Evolutionary conservation across 2,888 invertebrate genomes (phyloP).

Genomic region (Portevinia maculata): DNA sequence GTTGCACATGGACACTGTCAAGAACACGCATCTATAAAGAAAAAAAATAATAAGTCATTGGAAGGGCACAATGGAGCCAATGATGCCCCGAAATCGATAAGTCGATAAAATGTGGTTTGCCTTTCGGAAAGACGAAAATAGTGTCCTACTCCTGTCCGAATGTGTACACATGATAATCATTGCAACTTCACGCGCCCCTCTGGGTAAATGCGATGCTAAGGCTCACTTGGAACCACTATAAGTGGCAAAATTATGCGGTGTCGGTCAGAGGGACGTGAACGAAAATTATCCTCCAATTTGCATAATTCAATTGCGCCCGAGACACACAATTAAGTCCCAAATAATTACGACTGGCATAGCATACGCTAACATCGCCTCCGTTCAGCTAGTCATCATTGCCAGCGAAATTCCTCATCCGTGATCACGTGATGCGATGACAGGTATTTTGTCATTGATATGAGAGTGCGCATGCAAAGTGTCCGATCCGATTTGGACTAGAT

Average conservation of each 20-base stretch:
- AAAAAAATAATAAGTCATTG: background rate
- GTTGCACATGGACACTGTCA: constrained; percentile 32
- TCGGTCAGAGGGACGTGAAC: constrained; percentile 42
- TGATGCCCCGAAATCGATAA: constrained; percentile 54
- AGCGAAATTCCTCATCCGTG: constrained; percentile 70
- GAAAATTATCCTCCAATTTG: constrained; percentile 73
- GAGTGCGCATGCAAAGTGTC: constrained; percentile 67
- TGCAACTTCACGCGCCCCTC: constrained; percentile 39
- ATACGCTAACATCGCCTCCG: constrained; percentile 50
- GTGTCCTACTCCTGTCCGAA: background rate
- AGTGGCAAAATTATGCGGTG: constrained; percentile 37
- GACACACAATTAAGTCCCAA: constrained; percentile 73
- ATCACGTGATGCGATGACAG: constrained; percentile 74
- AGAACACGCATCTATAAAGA: constrained; percentile 56
- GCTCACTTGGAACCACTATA: constrained; percentile 50
- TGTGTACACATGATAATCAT: too few species aligned
- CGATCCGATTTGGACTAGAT: constrained; percentile 61
- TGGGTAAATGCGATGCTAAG: constrained; percentile 52
- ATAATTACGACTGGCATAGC: constrained; percentile 65
- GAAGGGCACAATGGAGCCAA: constrained; percentile 36
- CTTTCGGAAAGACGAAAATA: constrained; percentile 27
- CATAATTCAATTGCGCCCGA: constrained; percentile 72
- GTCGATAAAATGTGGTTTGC: constrained; percentile 63
- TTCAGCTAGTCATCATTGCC: constrained; percentile 59
- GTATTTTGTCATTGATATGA: constrained; percentile 74